Evolutionary conservation across 2,113 vertebrate genomes (phyloP), one percentile per base, ranked within the genome.

Genomic region (Leptocoma aspasia): DNA sequence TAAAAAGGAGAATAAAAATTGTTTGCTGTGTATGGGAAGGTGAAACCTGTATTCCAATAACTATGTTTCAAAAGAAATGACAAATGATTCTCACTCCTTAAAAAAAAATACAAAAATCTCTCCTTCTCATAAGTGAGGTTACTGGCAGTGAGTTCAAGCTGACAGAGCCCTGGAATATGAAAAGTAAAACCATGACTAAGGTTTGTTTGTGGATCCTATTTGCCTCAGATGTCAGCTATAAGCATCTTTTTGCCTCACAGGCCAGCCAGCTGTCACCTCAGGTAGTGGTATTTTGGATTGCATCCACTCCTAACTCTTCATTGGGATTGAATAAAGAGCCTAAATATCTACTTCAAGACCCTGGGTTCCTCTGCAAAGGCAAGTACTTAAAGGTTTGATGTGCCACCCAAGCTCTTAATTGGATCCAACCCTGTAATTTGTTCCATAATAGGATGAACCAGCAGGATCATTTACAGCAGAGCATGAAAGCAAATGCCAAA

Each of bases 381-480:
- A 1, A 86, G n/a, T 92, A 82, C 83, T 81, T 86, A 70, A 75
- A 85, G 35, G 35, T 56, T 42, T 96, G 86, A 90, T 60, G 70
- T 64, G 35, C 35, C 0, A 7, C 81, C 69, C 65, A 79, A 84
- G 57, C 41, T 91, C 86, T 89, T 89, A 86, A 94, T 60, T 79
- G 81, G 44, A 91, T 91, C 41, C 53, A 87, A 28, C 13, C 8
- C 52, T 64, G 44, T 66, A 86, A 91, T 85, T 93, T 84, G 16
- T 59, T 88, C 71, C 50, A 44, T 53, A 93, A 92, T 10, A 73
- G 47, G 79, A 95, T 90, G 82, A 96, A 33, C 71, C 79, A 96
- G 93, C 93, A 96, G 79, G 54, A 91, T 77, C 86, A 63, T 85
- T 97, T 95, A 91, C 85, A 3, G 73, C 72, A 92, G 44, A 90